Evolutionary conservation across 1,140 invertebrate species (phyloP).

Genomic region (Himalopsyche phryganea): DNA sequence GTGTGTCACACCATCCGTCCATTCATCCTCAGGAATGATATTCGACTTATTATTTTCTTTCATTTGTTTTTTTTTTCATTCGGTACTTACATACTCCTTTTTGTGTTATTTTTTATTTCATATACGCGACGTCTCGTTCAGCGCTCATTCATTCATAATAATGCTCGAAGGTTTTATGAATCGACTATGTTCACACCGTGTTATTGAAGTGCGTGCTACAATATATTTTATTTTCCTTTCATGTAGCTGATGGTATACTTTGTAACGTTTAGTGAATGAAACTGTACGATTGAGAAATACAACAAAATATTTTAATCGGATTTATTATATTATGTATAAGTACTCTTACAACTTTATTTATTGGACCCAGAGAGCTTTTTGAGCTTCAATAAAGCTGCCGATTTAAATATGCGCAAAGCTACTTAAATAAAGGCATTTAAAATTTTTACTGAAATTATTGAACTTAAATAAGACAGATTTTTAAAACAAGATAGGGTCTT

Average conservation of each 20-base stretch:
- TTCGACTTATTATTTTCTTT: constrained; percentile 15
- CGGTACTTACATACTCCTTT: neutral
- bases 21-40: constrained; percentile 24
- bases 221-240: neutral
- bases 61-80: constrained; percentile 12
- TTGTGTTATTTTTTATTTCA: too few relatives aligned
- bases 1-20: constrained; percentile 6
- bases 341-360: neutral
- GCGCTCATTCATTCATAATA: constrained; percentile 11
- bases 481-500: too few relatives aligned
- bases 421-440: too few relatives aligned
- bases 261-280: neutral
- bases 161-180: constrained; percentile 10
- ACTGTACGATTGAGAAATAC: neutral
- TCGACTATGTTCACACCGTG: neutral
- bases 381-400: too few relatives aligned
- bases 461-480: too few relatives aligned
- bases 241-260: too few relatives aligned
- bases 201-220: neutral
- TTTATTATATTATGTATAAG: neutral
- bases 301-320: constrained; percentile 2
- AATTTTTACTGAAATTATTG: too few relatives aligned
- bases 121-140: constrained; percentile 1
- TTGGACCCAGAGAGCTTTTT: too few relatives aligned
- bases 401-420: too few relatives aligned